phyloP scores from a whole-genome alignment of 2,113 vertebrate genomes.

The Epinephelus fuscoguttatus region DNA sequence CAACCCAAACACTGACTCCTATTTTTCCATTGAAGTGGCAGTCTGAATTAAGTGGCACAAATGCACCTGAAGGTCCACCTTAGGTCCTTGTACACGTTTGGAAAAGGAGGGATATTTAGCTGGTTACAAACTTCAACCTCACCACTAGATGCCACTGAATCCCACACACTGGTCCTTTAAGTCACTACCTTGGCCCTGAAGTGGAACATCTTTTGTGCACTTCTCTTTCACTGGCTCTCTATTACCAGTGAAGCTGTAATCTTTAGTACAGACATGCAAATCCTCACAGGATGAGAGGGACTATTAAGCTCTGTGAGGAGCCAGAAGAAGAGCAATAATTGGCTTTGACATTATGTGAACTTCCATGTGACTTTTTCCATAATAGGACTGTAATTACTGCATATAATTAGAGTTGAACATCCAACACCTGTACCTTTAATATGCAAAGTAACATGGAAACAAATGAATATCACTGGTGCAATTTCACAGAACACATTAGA shows the following conservation, averaged over 20 bases:
- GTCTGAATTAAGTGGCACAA: too few relatives aligned
- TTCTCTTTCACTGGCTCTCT: slow-evolving; percentile 18
- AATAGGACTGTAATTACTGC: slow-evolving; percentile 27
- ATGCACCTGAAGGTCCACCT: too few relatives aligned
- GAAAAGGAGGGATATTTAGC: too few relatives aligned
- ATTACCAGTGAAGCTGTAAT: slow-evolving; percentile 16
- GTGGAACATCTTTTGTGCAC: slow-evolving; percentile 4
- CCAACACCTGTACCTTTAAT: slow-evolving; percentile 44
- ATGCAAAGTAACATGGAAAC: slow-evolving; percentile 37
- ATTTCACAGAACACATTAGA: slow-evolving; percentile 17
- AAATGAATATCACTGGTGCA: neutral
- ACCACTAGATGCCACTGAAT: too few relatives aligned
- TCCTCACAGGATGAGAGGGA: slow-evolving; percentile 48
- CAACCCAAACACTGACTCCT: too few relatives aligned
- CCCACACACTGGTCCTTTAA: neutral
- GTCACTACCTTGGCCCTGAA: neutral
- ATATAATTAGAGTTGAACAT: slow-evolving; percentile 35
- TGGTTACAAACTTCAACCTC: too few relatives aligned
- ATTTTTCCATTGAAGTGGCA: too few relatives aligned
- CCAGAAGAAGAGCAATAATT: slow-evolving; percentile 43
- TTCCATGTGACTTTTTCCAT: slow-evolving; percentile 8
- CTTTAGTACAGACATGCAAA: slow-evolving; percentile 36
- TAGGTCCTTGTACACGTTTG: too few relatives aligned
- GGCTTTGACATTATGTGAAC: slow-evolving; percentile 29
- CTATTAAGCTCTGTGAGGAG: slow-evolving; percentile 35